phyloP scores from a whole-genome alignment of 2,888 invertebrate species.

The Drosophila aldrichi region DNA sequence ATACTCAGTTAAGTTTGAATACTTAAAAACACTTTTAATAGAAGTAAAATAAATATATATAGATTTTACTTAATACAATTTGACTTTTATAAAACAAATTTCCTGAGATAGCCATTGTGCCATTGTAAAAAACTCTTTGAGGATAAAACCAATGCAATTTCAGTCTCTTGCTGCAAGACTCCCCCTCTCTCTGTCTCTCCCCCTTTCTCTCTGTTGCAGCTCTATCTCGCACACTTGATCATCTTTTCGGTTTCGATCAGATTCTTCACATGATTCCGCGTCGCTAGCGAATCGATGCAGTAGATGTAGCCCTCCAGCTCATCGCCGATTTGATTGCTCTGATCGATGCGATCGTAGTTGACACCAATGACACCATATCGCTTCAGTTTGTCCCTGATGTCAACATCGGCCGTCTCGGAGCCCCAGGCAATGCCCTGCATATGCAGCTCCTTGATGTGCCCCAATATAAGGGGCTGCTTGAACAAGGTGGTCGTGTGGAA shows the following conservation, averaged over 20 bases:
- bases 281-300: constrained; percentile 49
- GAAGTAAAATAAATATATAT: not conserved
- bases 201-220: not conserved
- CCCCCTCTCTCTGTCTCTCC: not conserved
- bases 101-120: not conserved
- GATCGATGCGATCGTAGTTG: constrained; percentile 64
- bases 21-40: too few relatives aligned
- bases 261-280: constrained; percentile 16
- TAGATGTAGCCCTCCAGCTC: constrained; percentile 37
- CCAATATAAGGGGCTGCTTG: constrained; percentile 87
- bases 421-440: constrained; percentile 53
- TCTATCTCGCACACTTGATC: constrained; percentile 40
- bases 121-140: too few relatives aligned
- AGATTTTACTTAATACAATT: constrained; percentile 4
- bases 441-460: constrained; percentile 25
- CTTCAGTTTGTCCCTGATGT: constrained; percentile 22
- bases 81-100: not conserved
- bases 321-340: constrained; percentile 49
- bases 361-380: constrained; percentile 46
- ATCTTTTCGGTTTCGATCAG: constrained; percentile 37
- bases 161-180: not conserved
- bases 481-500: constrained; percentile 95
- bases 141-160: not conserved
- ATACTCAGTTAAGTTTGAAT: too few relatives aligned
- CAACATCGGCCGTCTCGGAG: not conserved